These are phyloP conservation scores for Prunella fulvescens DNA, from an alignment of 2,113 vertebrate genomes.

Conservation along the genomic window DNA sequence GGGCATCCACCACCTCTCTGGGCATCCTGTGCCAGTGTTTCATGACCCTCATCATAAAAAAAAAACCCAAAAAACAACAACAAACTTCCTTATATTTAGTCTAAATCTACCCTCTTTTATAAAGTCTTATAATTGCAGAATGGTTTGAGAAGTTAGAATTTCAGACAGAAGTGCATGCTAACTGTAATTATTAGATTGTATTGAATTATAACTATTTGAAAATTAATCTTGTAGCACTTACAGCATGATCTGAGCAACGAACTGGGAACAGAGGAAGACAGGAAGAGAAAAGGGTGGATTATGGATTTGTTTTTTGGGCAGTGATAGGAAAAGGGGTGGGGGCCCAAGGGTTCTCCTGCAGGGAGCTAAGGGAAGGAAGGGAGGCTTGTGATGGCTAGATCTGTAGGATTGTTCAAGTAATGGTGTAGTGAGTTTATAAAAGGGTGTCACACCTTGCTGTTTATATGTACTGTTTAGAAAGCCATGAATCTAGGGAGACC, in stretches of 20 bases:
- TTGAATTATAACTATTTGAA: background rate
- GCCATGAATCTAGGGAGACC: background rate
- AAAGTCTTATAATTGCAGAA: background rate
- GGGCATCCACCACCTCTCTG: background rate
- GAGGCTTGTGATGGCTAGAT: background rate
- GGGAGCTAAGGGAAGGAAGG: background rate
- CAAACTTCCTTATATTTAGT: background rate
- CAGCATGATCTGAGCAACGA: background rate
- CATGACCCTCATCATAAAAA: background rate
- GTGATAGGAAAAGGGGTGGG: background rate
- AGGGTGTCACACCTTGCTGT: background rate
- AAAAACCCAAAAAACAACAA: no score
- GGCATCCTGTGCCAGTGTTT: background rate
- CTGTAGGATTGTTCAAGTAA: background rate
- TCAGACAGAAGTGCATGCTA: background rate
- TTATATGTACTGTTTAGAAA: background rate
- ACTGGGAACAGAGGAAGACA: background rate
- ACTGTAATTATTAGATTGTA: background rate
- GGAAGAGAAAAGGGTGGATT: background rate
- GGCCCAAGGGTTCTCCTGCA: background rate
- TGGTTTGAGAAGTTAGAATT: background rate
- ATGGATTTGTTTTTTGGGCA: background rate
- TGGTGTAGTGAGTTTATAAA: background rate
- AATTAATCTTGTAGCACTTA: background rate
- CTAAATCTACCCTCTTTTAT: background rate